Conservation (phyloP, 2,113 vertebrate species). For the Crotalus horridus region DNA sequence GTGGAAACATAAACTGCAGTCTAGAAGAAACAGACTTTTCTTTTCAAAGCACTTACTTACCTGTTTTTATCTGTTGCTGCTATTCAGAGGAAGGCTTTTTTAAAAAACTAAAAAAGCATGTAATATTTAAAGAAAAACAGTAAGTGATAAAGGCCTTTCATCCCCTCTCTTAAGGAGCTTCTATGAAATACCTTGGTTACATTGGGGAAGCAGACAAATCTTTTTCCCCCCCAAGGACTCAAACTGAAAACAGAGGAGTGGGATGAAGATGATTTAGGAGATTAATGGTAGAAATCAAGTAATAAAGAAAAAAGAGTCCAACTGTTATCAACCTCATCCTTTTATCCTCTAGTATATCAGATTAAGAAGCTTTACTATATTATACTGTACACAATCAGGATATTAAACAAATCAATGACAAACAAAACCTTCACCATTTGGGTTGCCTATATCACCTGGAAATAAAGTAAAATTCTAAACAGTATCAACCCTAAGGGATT, state of each 20-base stretch:
- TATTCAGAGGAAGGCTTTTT: background rate
- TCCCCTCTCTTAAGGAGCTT: too few relatives aligned
- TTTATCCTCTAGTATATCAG: background rate
- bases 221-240: background rate
- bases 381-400: background rate
- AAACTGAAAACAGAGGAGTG: background rate
- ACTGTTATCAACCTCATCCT: background rate
- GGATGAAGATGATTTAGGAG: background rate
- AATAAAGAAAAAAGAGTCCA: background rate
- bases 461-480: background rate
- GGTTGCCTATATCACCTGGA: background rate
- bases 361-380: background rate
- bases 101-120: background rate
- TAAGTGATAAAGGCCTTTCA: background rate
- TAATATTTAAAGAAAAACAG: background rate
- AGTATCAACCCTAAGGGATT: background rate
- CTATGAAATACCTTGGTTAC: background rate
- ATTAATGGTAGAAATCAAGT: too few relatives aligned
- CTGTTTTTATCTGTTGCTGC: background rate
- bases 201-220: background rate
- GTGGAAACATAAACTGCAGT: background rate
- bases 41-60: too few relatives aligned
- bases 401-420: background rate
- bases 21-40: background rate
- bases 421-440: background rate